Percentiles rank a stretch among this genome's conserved stretches.
phyloP scores from a whole-genome alignment of 2,797 vertebrate genomes.

The Steatocranus sp. region DNA sequence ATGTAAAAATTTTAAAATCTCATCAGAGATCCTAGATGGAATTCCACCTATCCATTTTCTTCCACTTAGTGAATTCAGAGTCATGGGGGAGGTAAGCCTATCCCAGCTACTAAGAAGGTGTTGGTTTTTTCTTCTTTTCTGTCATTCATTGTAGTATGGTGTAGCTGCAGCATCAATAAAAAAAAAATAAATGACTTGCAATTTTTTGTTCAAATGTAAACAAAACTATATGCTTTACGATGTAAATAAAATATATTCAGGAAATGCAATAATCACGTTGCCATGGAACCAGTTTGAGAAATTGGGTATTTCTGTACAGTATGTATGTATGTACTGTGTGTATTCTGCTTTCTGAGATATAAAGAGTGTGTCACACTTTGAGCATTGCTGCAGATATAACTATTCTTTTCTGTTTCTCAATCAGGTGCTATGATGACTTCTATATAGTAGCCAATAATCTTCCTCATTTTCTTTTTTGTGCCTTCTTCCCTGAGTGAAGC shows the following conservation, averaged over 20 bases:
- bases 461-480: neutral
- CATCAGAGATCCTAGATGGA: neutral
- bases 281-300: neutral
- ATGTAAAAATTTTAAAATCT: neutral
- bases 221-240: neutral
- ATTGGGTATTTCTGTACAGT: conserved; percentile 23
- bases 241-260: neutral
- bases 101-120: neutral
- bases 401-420: conserved; percentile 6
- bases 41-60: neutral
- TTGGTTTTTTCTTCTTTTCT: neutral
- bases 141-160: neutral
- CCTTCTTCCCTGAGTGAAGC: neutral
- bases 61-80: neutral
- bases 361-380: conserved; percentile 5
- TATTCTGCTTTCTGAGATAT: neutral
- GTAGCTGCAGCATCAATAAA: neutral
- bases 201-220: conserved; percentile 4
- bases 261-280: neutral
- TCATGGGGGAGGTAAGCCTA: neutral
- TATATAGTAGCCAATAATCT: neutral
- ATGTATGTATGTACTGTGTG: neutral
- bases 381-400: conserved; percentile 28
- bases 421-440: neutral
- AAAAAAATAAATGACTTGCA: neutral